Base-by-base conservation (phyloP, 2,797 vertebrate genomes). In the Okamejei kenojei region DNA sequence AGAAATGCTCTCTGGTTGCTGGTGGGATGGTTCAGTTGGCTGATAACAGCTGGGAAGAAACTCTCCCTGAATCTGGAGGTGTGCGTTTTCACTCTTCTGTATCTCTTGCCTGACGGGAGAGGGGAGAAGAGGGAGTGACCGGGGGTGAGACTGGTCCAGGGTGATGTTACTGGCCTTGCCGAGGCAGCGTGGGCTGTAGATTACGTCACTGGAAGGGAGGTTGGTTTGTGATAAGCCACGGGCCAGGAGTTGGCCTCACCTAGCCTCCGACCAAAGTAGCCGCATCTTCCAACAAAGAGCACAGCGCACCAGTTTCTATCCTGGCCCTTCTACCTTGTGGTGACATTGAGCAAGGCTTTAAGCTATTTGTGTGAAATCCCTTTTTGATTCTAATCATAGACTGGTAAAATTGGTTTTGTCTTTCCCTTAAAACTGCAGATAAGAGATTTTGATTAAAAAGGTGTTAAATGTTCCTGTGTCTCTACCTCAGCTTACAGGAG, bases 181-280 rank as follows among this genome's bases (percentile, higher is more conserved):
- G 45, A 45, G 45, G 45, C 45, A 45, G 4, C 45, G 45, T 4
- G 45, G 3, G 45, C 45, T 45, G 45, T 45, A 5, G 45, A 45
- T 3, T 45, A 45, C 45, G 45, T 4, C 45, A 45, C 45, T 45
- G 45, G 45, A 45, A 45, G 2, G 45, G 45, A 45, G 2, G 45
- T 45, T 45, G 45, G 45, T 45, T 45, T 45, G 45, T 45, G 45
- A 45, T 45, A 45, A 45, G 84, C 61, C 63, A 86, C 5, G 21
- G 84, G 61, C 84, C 65, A 63, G 19, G 2, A 9, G 63, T 29
- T 13, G 19, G 32, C 17, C 32, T 21, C 32, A 35, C 15, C 19
- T 86, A 15, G 29, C 61, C 84, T 68, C 7, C n/a, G 5, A 88
- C 84, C 84, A 88, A 88, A n/a, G 35, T 88, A 63, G 84, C 84